phyloP scores from a whole-genome alignment of 2,888 invertebrate genomes.

The Acronicta alni region DNA sequence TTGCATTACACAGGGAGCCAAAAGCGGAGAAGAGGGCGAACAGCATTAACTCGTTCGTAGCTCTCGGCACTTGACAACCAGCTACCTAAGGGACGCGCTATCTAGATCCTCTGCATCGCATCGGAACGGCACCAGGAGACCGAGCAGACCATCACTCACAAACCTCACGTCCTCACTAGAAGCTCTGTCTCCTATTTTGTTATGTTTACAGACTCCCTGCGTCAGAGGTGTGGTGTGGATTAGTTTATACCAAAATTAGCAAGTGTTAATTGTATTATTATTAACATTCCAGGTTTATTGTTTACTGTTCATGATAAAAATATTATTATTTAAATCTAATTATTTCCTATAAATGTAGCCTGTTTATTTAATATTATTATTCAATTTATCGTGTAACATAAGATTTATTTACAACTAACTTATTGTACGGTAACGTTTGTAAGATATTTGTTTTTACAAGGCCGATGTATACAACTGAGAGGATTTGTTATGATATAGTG shows the following conservation, averaged over 20 bases:
- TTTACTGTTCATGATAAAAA: conserved; percentile 80
- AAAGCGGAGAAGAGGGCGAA: conserved; percentile 96
- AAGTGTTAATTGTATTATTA: conserved; percentile 83
- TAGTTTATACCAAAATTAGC: conserved; percentile 86
- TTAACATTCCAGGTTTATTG: conserved; percentile 88
- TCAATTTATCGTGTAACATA: conserved; percentile 83
- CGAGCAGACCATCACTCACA: conserved; percentile 56
- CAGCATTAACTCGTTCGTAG: conserved; percentile 94
- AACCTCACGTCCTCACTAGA: conserved; percentile 56
- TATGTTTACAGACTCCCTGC: conserved; percentile 65
- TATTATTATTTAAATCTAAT: conserved; percentile 79
- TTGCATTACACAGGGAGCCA: conserved; percentile 91
- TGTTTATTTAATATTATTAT: conserved; percentile 84
- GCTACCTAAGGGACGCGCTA: conserved; percentile 87
- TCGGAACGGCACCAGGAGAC: conserved; percentile 72
- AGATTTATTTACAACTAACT: conserved; percentile 88
- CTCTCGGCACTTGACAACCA: conserved; percentile 92
- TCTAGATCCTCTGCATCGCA: conserved; percentile 83
- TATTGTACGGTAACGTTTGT: conserved; percentile 80
- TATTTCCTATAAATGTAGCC: conserved; percentile 77
- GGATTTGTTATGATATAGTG: conserved; percentile 86
- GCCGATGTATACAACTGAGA: conserved; percentile 84
- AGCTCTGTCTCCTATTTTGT: conserved; percentile 74
- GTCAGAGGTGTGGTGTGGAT: conserved; percentile 79
- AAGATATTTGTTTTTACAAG: conserved; percentile 80